These are phyloP conservation scores for Sitobion miscanthi DNA, from an alignment of 1,140 invertebrate genomes.

Conservation along the genomic window DNA sequence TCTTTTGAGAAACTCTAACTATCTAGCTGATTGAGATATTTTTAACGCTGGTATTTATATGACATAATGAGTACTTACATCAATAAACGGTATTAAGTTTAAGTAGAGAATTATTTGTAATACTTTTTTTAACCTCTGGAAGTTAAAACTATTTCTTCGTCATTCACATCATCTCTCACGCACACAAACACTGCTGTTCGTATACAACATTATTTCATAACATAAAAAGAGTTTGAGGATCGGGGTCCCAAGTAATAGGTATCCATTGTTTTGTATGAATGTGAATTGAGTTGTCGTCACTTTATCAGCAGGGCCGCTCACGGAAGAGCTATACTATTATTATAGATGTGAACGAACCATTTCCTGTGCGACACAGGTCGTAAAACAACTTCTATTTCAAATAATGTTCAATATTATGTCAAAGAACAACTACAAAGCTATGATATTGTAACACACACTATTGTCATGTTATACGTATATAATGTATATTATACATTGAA, in stretches of 20 bases:
- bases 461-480: background rate
- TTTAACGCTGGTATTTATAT: background rate
- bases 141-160: background rate
- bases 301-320: background rate
- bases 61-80: background rate
- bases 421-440: background rate
- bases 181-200: background rate
- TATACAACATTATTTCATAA: conserved; percentile 1
- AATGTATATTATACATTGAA: background rate
- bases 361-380: conserved; percentile 47
- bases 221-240: conserved; percentile 4
- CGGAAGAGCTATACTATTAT: conserved; percentile 50
- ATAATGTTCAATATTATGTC: conserved; percentile 41
- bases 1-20: background rate
- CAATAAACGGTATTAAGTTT: background rate
- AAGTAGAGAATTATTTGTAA: background rate
- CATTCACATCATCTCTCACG: background rate
- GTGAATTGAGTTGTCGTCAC: conserved; percentile 40
- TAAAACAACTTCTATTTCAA: conserved; percentile 41
- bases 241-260: background rate
- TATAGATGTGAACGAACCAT: conserved; percentile 54
- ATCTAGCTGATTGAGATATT: background rate
- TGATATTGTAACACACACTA: background rate
- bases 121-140: background rate
- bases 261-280: conserved; percentile 41